Percentiles rank a stretch among this genome's conserved stretches.
phyloP scores from a whole-genome alignment of 2,797 vertebrate genomes.

The Sebastolobus alascanus region DNA sequence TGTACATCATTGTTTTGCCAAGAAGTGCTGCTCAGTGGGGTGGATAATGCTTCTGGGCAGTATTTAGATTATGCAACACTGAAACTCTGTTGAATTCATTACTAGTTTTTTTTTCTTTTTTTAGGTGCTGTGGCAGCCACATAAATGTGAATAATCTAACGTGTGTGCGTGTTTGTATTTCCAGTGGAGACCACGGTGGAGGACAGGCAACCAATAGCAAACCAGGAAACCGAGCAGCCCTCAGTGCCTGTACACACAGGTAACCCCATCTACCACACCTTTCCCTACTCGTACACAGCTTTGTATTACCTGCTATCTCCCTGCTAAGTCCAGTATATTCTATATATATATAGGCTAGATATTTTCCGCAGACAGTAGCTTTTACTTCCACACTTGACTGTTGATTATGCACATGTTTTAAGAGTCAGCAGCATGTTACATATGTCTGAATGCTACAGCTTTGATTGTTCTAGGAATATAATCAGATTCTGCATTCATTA shows the following conservation, averaged over 20 bases:
- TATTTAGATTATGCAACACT: constrained; percentile 69
- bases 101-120: constrained; percentile 11
- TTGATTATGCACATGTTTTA: neutral
- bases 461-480: neutral
- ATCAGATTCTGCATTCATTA: neutral
- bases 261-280: constrained; percentile 58
- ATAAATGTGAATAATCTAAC: constrained; percentile 46
- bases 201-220: constrained; percentile 75
- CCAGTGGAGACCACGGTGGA: constrained; percentile 81
- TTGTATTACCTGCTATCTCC: constrained; percentile 1
- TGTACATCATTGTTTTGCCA: constrained; percentile 61
- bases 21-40: constrained; percentile 65
- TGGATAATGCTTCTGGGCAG: constrained; percentile 68
- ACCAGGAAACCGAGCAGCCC: constrained; percentile 80
- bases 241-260: constrained; percentile 82
- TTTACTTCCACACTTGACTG: too few relatives aligned
- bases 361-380: too few relatives aligned
- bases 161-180: constrained; percentile 63
- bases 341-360: too few relatives aligned
- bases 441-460: constrained; percentile 5
- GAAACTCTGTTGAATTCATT: constrained; percentile 60
- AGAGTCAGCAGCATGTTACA: neutral
- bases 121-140: constrained; percentile 11
- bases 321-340: neutral
- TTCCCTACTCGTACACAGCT: neutral